These are phyloP conservation scores for Apostichopus californicus DNA, from an alignment of 35 echinoderm and acorn worm genomes.

Conservation along the genomic window DNA sequence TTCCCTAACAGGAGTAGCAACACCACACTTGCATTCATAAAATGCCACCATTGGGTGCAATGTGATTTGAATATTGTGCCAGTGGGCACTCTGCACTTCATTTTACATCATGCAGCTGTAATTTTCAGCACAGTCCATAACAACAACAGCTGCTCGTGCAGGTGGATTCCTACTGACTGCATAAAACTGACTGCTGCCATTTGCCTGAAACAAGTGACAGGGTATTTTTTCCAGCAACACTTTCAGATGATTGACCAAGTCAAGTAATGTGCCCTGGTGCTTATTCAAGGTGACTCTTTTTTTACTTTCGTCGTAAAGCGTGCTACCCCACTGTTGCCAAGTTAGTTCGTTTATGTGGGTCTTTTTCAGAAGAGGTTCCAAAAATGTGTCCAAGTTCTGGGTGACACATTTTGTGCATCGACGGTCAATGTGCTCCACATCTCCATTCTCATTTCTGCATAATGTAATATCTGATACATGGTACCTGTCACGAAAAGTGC, in stretches of 20 bases:
- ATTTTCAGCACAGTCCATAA: constrained; percentile 73
- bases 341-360: not conserved
- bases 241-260: constrained; percentile 2
- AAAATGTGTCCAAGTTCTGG: not conserved
- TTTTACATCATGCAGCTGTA: constrained; percentile 60
- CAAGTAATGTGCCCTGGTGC: not conserved
- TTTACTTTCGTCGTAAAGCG: not conserved
- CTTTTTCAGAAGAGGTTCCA: constrained; percentile 32
- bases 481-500: constrained; percentile 18
- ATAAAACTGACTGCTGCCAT: constrained; percentile 54
- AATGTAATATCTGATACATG: constrained; percentile 22
- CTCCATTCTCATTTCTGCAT: not conserved
- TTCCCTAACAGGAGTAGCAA: not conserved
- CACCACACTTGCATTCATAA: constrained; percentile 36
- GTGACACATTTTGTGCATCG: not conserved
- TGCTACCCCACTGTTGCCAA: constrained; percentile 45
- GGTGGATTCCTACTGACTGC: constrained; percentile 33
- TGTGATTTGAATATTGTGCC: constrained; percentile 51
- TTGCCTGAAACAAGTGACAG: constrained; percentile 43
- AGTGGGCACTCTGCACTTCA: constrained; percentile 73
- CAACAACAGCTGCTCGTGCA: not conserved
- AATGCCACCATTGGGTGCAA: constrained; percentile 66
- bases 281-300: constrained; percentile 22
- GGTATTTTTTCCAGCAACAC: not conserved
- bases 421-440: constrained; percentile 20